Evolutionary conservation across 35 echinoderm and acorn worm genomes (phyloP), one percentile per base, ranked within the genome.

Genomic region (Chiridota heheva): DNA sequence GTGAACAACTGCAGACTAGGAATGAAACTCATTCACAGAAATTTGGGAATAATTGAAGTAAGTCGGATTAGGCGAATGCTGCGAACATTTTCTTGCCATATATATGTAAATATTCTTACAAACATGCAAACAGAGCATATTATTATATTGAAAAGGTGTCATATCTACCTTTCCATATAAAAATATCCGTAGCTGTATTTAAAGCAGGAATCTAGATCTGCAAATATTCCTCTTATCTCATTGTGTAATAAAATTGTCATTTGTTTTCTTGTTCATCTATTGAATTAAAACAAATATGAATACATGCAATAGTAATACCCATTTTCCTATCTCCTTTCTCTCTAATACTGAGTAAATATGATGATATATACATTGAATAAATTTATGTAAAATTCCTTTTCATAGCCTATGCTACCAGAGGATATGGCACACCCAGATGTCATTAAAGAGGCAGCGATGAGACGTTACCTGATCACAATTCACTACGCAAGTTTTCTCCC

Each of bases 1-100:
- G 76, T 84, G 36, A 92, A 92, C 42, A 91, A 92, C 36, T 92
- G 90, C 58, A 51, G 90, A 4, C 82, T 92, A 13, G 90, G 75
- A 16, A 75, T 92, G 74, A 76, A 58, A 26, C 76, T 92, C n/a
- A 62, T 82, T 1, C 64, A 67, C 13, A 86, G 77, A 43, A 71
- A 36, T 18, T 64, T 92, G 10, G 90, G 90, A n/a, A 86, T 92
- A 1, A n/a, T 18, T 65, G 76, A 92, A 78, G 90, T 92, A 68
- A 60, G 67, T 60, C 18, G 3, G 27, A 31, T 80, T 8, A 6
- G 22, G 7, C 26, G 62, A 10, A 13, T 8, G 29, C 22, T 16
- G 5, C 4, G 10, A 3, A 7, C 18, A 5, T 7, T 70, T 66
- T 2, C 39, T 24, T 3, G 16, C 2, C 17, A 38, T 42, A 60